Evolutionary conservation across 2,113 vertebrate genomes (phyloP).

Genomic region (Brachyhypopomus gauderio): DNA sequence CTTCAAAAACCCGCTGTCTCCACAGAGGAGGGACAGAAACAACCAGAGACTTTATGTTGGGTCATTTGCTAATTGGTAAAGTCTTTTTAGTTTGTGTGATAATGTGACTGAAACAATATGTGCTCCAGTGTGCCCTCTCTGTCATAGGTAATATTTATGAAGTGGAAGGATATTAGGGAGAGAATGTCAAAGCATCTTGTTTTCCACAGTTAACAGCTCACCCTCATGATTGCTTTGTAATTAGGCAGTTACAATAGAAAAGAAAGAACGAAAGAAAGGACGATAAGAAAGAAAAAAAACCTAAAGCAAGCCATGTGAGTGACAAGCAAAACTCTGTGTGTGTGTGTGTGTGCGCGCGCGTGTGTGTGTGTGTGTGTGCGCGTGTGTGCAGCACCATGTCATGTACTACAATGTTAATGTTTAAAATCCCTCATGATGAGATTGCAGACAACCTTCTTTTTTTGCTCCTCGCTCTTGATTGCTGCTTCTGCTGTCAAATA

Average conservation of each 20-base stretch:
- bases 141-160: neutral
- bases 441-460: slow-evolving; percentile 25
- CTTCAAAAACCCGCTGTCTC: no score
- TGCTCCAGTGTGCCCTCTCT: no score
- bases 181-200: slow-evolving; percentile 36
- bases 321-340: slow-evolving; percentile 38
- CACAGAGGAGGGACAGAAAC: no score
- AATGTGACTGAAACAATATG: no score
- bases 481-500: slow-evolving; percentile 34
- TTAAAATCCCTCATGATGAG: slow-evolving; percentile 21
- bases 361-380: slow-evolving; percentile 26
- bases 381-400: slow-evolving; percentile 26
- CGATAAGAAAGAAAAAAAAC: neutral
- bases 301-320: slow-evolving; percentile 13
- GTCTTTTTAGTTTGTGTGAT: no score
- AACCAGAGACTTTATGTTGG: no score
- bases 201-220: slow-evolving; percentile 43
- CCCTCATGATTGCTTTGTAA: slow-evolving; percentile 29
- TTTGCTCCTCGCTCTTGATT: slow-evolving; percentile 16
- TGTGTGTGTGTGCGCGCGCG: slow-evolving; percentile 15
- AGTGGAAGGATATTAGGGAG: neutral
- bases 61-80: no score
- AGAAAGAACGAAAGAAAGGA: neutral
- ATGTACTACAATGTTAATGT: slow-evolving; percentile 31
- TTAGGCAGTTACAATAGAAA: slow-evolving; percentile 3